Evolutionary conservation across 2,888 invertebrate species (phyloP), one percentile per base, ranked within the genome.

Genomic region (Himalopsyche tibetana): DNA sequence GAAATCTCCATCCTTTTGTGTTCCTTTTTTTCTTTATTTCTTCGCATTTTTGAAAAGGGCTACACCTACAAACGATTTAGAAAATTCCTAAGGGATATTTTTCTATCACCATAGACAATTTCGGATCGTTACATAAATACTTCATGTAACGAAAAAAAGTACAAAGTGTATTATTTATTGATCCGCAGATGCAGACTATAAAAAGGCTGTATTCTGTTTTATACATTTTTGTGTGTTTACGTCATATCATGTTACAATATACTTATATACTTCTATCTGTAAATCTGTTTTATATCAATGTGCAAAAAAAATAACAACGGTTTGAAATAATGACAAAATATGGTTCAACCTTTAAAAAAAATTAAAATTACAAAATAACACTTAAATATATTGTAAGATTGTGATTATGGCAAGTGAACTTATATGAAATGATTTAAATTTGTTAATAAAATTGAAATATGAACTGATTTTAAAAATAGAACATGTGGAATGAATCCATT

Each of bases 31-130:
- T 63, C 28, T 63, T 63, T 19, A 19, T 28, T 28, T 63, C 63
- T 28, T 19, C 63, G 63, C n/a, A 63, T 63, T 9, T 63, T 63
- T 28, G 63, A 63, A 63, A 63, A 63, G 63, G 63, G 28, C 28
- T 12, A 28, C n/a, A 63, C 63, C 63, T 63, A 63, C 63, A 63
- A 63, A 63, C 63, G 63, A 63, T 63, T 63, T 19, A 28, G 3
- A 19, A 63, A 63, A 63, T 63, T 63, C 63, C 63, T 63, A 8
- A 28, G 63, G 63, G 63, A 63, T 63, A 63, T 63, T 63, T 56
- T 63, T 63, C n/a, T 63, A 63, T 63, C 63, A 63, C 63, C 63
- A 63, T 63, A 63, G 63, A 63, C 63, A 63, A 63, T n/a, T 63
- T 28, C 19, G 63, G 51, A 51, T 51, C 63, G 63, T 63, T 63